Base-by-base conservation (phyloP, 2,113 vertebrate species). In the Nymphicus hollandicus region DNA sequence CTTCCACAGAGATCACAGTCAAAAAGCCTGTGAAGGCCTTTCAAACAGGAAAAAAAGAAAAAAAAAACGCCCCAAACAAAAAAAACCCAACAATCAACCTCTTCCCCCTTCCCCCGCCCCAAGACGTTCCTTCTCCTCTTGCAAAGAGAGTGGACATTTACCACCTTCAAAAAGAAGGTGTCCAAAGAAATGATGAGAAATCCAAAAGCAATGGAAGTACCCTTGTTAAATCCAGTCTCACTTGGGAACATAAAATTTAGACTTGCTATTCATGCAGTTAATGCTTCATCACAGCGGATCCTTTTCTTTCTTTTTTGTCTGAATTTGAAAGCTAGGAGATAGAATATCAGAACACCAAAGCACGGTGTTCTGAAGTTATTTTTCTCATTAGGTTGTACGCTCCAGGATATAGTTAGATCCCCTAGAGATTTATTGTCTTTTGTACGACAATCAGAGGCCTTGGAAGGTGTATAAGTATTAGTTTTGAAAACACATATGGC, bases 401-500 rank as follows among this genome's bases (percentile, higher is more conserved):
- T 96, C 65, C 92, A 88, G 94, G 92, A 97, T 95, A 96, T 15
- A 91, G 93, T 86, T 81, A 86, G 87, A 92, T 91, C 47, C 96
- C 87, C 70, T 31, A 49, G 96, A 95, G 92, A 94, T 88, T 97
- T 95, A 96, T 81, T 7, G 1, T 96, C 89, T 96, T 97, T 96
- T 91, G 74, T 96, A 92, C 29, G 1, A 87, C 70, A 97, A 94
- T 93, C 88, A 81, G 73, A 74, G 72, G 82, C 88, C 89, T 94
- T 96, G 95, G 91, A 96, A 97, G 95, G 96, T 95, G 86, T 85
- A 28, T 81, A 91, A 88, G 94, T 95, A 91, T 89, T 90, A 89
- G 94, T 96, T 95, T 95, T 95, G 91, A 94, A 90, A 97, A 97
- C 95, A 96, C 94, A 97, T 81, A 95, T 95, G 91, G 96, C 93